Evolutionary conservation across 2,888 invertebrate species (phyloP), one percentile per base, ranked within the genome.

Genomic region (Leucozona laternaria): DNA sequence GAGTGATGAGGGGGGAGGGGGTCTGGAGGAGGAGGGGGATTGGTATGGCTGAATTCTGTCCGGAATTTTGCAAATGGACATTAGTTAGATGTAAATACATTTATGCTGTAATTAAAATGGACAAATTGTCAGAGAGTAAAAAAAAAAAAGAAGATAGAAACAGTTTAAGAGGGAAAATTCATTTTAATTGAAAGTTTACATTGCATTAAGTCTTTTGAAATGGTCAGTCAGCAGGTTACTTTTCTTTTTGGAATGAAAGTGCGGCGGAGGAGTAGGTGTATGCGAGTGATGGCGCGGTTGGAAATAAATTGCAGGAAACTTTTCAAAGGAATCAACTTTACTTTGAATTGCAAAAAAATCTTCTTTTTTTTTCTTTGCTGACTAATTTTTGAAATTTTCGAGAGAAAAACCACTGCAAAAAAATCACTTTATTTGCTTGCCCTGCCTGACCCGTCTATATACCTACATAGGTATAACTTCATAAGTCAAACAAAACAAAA

Each of bases 121-220:
- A 82, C 82, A 78, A 86, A 79, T 75, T 77, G 70, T 48, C 40
- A 31, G 71, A 60, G 50, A 25, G 22, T 22, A 20, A 34, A 34
- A 37, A 7, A 17, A 6, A 25, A 10, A n/a, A 13, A 40, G 1
- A 11, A 43, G 3, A 10, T 43, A 15, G 34, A 7, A 25, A 25
- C 3, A 3, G 55, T 4, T 10, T 5, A 11, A 11, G 10, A 58
- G 43, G 15, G 20, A 34, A 64, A 57, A 43, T 84, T 57, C 13
- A 68, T 37, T 80, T 83, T 77, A 85, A 85, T 85, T 85, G 80
- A 80, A 85, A 80, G 80, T 85, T 80, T 85, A 73, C 77, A 62
- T 85, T 77, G 80, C 80, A 70, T 80, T 68, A 70, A 20, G 60
- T 68, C 34, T 34, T 55, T 71, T 53, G 43, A 57, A 75, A 70